Evolutionary conservation across 2,888 invertebrate genomes (phyloP), one percentile per base, ranked within the genome.

Genomic region (Cheilosia soror): DNA sequence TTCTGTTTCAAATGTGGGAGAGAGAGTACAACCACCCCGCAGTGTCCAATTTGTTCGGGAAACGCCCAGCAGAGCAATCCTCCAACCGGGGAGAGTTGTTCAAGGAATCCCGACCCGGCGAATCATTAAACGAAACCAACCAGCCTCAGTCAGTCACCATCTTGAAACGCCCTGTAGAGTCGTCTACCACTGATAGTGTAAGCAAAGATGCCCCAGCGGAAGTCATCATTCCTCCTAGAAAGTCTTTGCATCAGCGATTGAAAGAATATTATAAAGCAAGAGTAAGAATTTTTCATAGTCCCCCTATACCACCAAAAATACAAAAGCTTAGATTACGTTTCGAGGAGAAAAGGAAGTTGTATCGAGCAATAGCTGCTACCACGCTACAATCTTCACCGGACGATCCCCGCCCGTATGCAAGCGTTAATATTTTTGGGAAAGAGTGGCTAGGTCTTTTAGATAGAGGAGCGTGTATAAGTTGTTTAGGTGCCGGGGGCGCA

Each of bases 281-380:
- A 58, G 7, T n/a, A 9, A 37, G 37, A 3, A 58, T 58, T 9
- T 58, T 33, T 15, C 5, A 11, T 5, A 37, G 3, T 3, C n/a
- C 25, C 13, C 20, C 5, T n/a, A 4, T 5, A 5, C 40, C 4
- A 13, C 40, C 5, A 53, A 66, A 40, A 25, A 13, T 2, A 27
- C 31, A 40, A 15, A 25, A 25, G 25, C 1, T 66, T 13, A 33
- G 66, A n/a, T 4, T 15, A n/a, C 51, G 51, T 27, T 66, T 66
- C 49, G 27, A 7, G 7, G 27, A 9, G n/a, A 53, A 40, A 25
- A 53, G 13, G 27, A 5, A 55, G 5, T 27, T 29, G 27, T 29
- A 66, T 25, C 29, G 27, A n/a, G 53, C 55, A 25, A 40, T 68
- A 29, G 66, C 66, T 6, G 5, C 53, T 25, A 55, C 66, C n/a